phyloP scores from a whole-genome alignment of 1,140 invertebrate genomes.

The Hyles vespertilio region DNA sequence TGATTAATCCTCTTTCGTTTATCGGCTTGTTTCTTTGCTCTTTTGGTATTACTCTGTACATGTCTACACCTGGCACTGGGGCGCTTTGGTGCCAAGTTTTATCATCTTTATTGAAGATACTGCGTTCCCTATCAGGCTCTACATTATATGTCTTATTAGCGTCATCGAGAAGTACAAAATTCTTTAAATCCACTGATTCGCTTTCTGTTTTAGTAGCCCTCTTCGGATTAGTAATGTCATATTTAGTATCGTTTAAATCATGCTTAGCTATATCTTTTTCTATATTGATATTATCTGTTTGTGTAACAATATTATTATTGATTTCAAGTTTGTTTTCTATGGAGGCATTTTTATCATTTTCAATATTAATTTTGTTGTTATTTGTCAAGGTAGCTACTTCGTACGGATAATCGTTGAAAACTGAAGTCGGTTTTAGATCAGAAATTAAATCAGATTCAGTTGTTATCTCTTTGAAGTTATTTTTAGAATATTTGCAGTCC shows the following conservation, averaged over 20 bases:
- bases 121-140: constrained; percentile 28
- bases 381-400: constrained; percentile 45
- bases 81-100: constrained; percentile 37
- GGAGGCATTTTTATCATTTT: not conserved
- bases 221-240: constrained; percentile 29
- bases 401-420: constrained; percentile 53
- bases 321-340: not conserved
- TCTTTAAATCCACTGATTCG: constrained; percentile 36
- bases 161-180: constrained; percentile 33
- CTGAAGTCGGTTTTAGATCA: constrained; percentile 35
- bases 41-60: constrained; percentile 44
- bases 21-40: constrained; percentile 34
- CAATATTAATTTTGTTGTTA: constrained; percentile 20
- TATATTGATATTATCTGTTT: not conserved
- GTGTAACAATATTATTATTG: not conserved
- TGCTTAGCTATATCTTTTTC: not conserved
- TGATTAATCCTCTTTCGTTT: constrained; percentile 52
- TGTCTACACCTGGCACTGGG: constrained; percentile 28
- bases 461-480: constrained; percentile 1
- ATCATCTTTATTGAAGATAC: constrained; percentile 40
- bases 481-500: constrained; percentile 15
- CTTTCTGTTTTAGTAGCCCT: constrained; percentile 39
- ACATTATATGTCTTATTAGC: constrained; percentile 31
- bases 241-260: constrained; percentile 6
- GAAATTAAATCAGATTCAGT: constrained; percentile 35